These are phyloP conservation scores for Ylistrum balloti DNA, from an alignment of 1,140 invertebrate species.

Conservation along the genomic window DNA sequence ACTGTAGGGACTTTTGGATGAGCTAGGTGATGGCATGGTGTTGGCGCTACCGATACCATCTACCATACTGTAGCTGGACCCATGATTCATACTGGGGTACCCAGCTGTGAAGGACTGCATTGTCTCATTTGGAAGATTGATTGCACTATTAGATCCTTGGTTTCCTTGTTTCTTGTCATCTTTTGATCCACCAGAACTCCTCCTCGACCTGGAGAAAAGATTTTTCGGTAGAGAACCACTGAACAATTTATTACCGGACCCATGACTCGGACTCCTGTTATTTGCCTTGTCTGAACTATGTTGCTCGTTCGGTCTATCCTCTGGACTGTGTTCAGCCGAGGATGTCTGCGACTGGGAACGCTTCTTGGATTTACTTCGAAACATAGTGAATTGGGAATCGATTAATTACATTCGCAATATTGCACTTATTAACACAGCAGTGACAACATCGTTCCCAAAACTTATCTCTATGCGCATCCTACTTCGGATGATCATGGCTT, in stretches of 20 bases:
- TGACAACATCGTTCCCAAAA: neutral
- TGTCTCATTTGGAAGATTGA: neutral
- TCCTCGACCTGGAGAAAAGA: constrained; percentile 62
- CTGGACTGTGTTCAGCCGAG: neutral
- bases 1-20: constrained; percentile 51
- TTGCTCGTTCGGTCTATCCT: constrained; percentile 44
- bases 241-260: constrained; percentile 44
- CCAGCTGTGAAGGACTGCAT: constrained; percentile 47
- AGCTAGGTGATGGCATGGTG: constrained; percentile 45
- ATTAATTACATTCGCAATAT: neutral
- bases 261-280: neutral
- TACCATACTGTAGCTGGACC: constrained; percentile 42
- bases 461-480: neutral
- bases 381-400: constrained; percentile 51
- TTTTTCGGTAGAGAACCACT: constrained; percentile 68
- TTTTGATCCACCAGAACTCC: constrained; percentile 47
- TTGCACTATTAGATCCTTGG: constrained; percentile 41
- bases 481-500: neutral
- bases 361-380: constrained; percentile 55
- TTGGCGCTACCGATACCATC: constrained; percentile 50
- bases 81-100: constrained; percentile 42
- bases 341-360: neutral
- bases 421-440: neutral
- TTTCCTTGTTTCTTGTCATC: constrained; percentile 36
- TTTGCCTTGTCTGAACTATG: neutral